Conservation (phyloP, 2,888 invertebrate genomes). For the Pristionchus exspectatus region DNA sequence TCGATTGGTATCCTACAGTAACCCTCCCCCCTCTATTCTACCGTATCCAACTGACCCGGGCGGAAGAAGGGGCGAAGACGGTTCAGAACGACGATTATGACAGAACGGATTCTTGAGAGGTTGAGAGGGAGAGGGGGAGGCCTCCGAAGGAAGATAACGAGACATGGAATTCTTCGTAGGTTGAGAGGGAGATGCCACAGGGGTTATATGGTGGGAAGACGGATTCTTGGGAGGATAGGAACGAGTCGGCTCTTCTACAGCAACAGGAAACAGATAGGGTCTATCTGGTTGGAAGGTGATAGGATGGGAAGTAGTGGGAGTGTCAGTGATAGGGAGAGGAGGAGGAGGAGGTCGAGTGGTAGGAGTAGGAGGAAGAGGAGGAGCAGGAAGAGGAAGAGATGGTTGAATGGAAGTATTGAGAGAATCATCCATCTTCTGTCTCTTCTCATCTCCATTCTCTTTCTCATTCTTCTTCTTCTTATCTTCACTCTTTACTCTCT, state of each 20-base stretch:
- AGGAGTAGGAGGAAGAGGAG: not conserved
- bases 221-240: too few relatives aligned
- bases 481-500: not conserved
- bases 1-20: not conserved
- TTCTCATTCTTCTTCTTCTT: constrained; percentile 21
- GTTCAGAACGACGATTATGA: not conserved
- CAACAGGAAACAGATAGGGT: too few relatives aligned
- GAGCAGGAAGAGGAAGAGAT: not conserved
- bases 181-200: too few relatives aligned
- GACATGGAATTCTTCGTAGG: too few relatives aligned
- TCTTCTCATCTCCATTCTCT: not conserved
- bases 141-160: too few relatives aligned
- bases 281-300: not conserved
- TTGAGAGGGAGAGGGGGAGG: not conserved
- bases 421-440: not conserved
- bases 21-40: not conserved
- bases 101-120: not conserved
- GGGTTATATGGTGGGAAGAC: too few relatives aligned
- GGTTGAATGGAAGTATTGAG: not conserved
- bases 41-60: constrained; percentile 29
- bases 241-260: too few relatives aligned
- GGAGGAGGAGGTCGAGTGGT: not conserved
- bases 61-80: not conserved
- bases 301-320: not conserved
- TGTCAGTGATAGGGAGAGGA: not conserved